These are phyloP conservation scores for Paraescarpia echinospica DNA, from an alignment of 1,140 invertebrate species.

Conservation along the genomic window DNA sequence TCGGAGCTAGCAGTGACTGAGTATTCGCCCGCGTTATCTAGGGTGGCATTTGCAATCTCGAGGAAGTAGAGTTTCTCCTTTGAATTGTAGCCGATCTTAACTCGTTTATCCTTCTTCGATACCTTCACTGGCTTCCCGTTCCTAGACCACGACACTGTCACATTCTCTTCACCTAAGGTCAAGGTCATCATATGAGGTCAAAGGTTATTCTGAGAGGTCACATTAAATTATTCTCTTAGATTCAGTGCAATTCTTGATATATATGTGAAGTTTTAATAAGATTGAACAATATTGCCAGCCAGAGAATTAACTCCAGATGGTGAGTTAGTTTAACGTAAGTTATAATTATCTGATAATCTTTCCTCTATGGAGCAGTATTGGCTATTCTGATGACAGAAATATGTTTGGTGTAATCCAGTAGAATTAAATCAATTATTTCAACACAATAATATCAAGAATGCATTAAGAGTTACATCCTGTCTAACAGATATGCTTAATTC, in stretches of 20 bases:
- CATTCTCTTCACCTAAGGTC: conserved; percentile 52
- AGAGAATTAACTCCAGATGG: too few relatives aligned
- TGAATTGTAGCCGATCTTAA: conserved; percentile 27
- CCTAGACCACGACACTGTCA: conserved; percentile 75
- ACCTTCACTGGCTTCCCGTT: conserved; percentile 39
- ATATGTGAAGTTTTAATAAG: not conserved
- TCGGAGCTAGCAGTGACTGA: conserved; percentile 38
- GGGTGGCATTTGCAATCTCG: conserved; percentile 34
- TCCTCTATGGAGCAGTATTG: not conserved
- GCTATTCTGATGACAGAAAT: not conserved
- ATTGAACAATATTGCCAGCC: too few relatives aligned
- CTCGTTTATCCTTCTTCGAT: conserved; percentile 34
- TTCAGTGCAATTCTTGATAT: not conserved
- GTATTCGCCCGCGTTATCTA: conserved; percentile 45
- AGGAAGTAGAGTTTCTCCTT: conserved; percentile 15
- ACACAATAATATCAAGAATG: too few relatives aligned
- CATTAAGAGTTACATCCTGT: not conserved
- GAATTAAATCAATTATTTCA: not conserved
- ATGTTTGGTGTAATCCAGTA: not conserved
- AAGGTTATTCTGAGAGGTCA: not conserved
- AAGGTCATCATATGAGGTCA: conserved; percentile 11
- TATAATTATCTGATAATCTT: not conserved
- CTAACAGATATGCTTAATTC: not conserved
- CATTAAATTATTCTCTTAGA: not conserved
- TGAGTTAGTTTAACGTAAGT: too few relatives aligned